Evolutionary conservation across 2,888 invertebrate genomes (phyloP).

Genomic region (Drosophila aldrichi): DNA sequence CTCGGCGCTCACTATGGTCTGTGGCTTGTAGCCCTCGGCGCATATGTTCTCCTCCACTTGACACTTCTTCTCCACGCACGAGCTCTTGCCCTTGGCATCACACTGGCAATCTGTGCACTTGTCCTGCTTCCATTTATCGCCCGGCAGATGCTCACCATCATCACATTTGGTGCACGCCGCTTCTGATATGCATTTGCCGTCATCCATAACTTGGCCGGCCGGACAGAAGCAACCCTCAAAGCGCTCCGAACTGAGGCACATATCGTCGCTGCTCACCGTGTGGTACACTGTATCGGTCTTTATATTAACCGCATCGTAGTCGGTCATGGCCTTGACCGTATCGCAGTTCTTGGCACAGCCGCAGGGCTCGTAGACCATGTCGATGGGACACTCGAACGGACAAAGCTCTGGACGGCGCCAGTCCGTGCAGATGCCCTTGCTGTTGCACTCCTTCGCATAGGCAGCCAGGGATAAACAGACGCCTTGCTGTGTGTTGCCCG

Average conservation of each 20-base stretch:
- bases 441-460: constrained; percentile 90
- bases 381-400: constrained; percentile 87
- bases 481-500: constrained; percentile 86
- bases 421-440: constrained; percentile 90
- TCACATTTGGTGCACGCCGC: constrained; percentile 91
- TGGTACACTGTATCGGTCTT: constrained; percentile 73
- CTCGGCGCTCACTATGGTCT: constrained; percentile 87
- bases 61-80: constrained; percentile 88
- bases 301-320: constrained; percentile 81
- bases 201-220: constrained; percentile 89
- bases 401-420: constrained; percentile 90
- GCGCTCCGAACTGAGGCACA: constrained; percentile 86
- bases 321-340: constrained; percentile 69
- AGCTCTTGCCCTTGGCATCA: constrained; percentile 86
- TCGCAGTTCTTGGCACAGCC: constrained; percentile 85
- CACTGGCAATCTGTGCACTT: constrained; percentile 92
- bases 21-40: constrained; percentile 87
- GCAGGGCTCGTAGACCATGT: constrained; percentile 82
- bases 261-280: constrained; percentile 71
- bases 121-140: constrained; percentile 88
- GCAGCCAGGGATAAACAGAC: constrained; percentile 89
- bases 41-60: constrained; percentile 87
- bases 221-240: constrained; percentile 95
- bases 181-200: constrained; percentile 90
- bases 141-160: constrained; percentile 88